Evolutionary conservation across 2,113 vertebrate genomes (phyloP), one percentile per base, ranked within the genome.

Genomic region (Pungitius pungitius): DNA sequence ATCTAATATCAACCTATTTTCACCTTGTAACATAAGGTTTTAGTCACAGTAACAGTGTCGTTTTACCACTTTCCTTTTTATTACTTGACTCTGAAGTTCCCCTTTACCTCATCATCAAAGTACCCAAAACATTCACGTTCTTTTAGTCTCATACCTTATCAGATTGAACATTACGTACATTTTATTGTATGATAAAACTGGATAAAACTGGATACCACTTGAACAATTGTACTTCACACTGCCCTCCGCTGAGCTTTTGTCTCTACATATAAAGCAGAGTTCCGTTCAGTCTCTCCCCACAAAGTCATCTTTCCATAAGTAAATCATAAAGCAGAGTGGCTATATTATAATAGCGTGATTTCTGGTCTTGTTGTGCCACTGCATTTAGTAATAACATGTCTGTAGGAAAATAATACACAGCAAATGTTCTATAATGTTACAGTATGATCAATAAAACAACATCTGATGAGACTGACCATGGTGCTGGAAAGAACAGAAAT

Each of bases 31-130:
- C 2, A 3, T 8, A 15, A 26, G 14, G 24, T 40, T 40, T n/a
- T 62, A 35, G 26, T 73, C 43, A 24, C 18, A 2, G 15, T 3
- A 64, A 9, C n/a, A 24, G 0, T 43, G 37, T 26, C 49, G 49
- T 33, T 40, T 73, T 30, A 11, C 1, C 49, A 24, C 49, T 24
- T 49, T 49, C 20, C 35, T 54, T 63, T 22, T 8, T 13, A 17
- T 62, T 5, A 30, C 35, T 30, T 27, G 22, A 52, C 33, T 62
- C 69, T 62, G 35, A 52, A 63, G 49, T 65, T 57, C n/a, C 39
- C 72, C 11, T 8, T 65, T 74, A 49, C 5, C 40, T 47, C 39
- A 47, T 0, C 35, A n/a, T 45, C 6, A 22, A 35, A 35, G n/a
- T 8, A 35, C 40, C 42, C 13, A 55, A n/a, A 35, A 22, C 26